These are phyloP conservation scores for Tanypteryx hageni DNA, from an alignment of 2,888 invertebrate genomes.

Conservation along the genomic window DNA sequence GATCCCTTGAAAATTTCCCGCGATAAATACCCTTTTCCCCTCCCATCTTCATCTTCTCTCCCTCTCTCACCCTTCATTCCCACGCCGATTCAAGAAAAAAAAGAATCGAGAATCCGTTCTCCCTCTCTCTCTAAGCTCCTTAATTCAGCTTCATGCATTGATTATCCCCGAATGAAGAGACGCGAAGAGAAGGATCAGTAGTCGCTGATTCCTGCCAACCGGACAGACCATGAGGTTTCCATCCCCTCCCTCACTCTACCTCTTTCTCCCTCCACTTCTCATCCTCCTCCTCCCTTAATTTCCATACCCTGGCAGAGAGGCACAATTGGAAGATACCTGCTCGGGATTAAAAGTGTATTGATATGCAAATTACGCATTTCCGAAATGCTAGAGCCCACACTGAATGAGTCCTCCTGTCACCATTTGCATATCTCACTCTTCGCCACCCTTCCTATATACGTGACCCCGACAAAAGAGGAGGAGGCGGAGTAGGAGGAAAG, in stretches of 20 bases:
- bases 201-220: slow-evolving; percentile 16
- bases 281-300: background rate
- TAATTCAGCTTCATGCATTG: slow-evolving; percentile 37
- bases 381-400: slow-evolving; percentile 44
- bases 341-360: slow-evolving; percentile 61
- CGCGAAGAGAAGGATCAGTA: slow-evolving; percentile 18
- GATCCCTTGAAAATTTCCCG: background rate
- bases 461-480: slow-evolving; percentile 46
- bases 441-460: slow-evolving; percentile 48
- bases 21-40: background rate
- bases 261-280: background rate
- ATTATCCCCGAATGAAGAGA: background rate
- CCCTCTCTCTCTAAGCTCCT: background rate
- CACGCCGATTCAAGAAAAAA: too few relatives aligned
- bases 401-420: slow-evolving; percentile 63
- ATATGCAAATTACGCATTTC: slow-evolving; percentile 62
- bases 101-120: background rate
- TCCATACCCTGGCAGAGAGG: slow-evolving; percentile 36
- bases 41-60: background rate
- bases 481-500: background rate
- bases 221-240: slow-evolving; percentile 35
- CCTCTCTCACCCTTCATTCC: too few relatives aligned
- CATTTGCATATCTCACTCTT: slow-evolving; percentile 64
- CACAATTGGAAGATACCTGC: slow-evolving; percentile 62
- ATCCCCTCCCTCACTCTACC: background rate